These are phyloP conservation scores for Heloderma charlesbogerti DNA, from an alignment of 2,113 vertebrate genomes.

Conservation along the genomic window DNA sequence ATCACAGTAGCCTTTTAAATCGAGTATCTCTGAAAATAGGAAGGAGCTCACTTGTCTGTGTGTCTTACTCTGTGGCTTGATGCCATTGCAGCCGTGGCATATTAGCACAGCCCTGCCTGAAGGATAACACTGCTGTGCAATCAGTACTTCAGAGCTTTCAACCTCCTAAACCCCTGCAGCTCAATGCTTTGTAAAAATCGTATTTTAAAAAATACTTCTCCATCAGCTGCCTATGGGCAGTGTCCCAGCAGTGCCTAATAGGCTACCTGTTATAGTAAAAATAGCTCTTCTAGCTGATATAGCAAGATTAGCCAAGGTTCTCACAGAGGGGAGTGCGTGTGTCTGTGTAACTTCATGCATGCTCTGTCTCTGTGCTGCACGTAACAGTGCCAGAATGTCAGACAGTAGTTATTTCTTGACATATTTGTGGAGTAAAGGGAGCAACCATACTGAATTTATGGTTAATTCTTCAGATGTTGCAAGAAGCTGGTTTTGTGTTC, in stretches of 20 bases:
- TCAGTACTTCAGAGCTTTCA: background rate
- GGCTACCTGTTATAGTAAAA: slow-evolving; percentile 46
- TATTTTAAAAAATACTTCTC: slow-evolving; percentile 39
- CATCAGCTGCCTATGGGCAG: background rate
- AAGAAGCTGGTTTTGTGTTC: slow-evolving; percentile 14
- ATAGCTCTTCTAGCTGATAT: slow-evolving; percentile 19
- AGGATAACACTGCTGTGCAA: slow-evolving; percentile 15
- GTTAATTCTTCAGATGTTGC: slow-evolving; percentile 1
- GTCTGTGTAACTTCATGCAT: slow-evolving; percentile 1
- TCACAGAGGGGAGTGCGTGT: slow-evolving; percentile 21
- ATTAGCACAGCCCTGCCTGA: background rate
- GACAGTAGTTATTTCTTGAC: background rate
- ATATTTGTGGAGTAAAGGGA: slow-evolving; percentile 4
- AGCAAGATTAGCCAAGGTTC: slow-evolving; percentile 26
- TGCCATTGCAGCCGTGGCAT: background rate
- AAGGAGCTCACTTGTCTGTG: background rate
- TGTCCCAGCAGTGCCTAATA: slow-evolving; percentile 21
- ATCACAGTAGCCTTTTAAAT: slow-evolving; percentile 42
- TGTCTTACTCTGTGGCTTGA: slow-evolving; percentile 36
- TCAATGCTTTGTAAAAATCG: background rate
- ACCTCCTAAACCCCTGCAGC: background rate
- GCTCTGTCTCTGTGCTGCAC: background rate
- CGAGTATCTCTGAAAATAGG: slow-evolving; percentile 50
- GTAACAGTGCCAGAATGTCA: slow-evolving; percentile 16
- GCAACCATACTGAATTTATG: background rate